Percentiles rank a stretch among this genome's conserved stretches.
Conservation (phyloP, 2,888 invertebrate species). For the Drosophila paracracens region DNA sequence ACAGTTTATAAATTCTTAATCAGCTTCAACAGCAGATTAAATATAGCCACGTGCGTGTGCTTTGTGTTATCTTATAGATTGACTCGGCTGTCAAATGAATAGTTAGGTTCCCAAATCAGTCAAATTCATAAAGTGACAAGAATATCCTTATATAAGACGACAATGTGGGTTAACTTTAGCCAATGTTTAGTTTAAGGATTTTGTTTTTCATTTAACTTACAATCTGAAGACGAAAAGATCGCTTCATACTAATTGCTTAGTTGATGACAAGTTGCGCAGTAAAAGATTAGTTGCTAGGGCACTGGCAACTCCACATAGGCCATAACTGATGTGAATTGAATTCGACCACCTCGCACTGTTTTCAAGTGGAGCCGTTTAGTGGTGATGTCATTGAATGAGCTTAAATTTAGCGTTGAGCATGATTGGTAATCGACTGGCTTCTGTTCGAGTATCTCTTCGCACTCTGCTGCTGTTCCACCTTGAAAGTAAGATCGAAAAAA, state of each 20-base stretch:
- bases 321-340: conserved; percentile 30
- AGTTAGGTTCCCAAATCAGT: neutral
- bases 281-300: neutral
- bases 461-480: neutral
- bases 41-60: neutral
- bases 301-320: neutral
- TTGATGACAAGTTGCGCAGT: neutral
- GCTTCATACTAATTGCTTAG: neutral
- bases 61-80: neutral
- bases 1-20: neutral
- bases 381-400: conserved; percentile 54
- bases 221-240: neutral
- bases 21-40: neutral
- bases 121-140: neutral
- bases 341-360: conserved; percentile 25
- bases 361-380: conserved; percentile 33
- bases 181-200: neutral
- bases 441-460: neutral
- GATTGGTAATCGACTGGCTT: conserved; percentile 40
- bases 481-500: conserved; percentile 27
- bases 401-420: conserved; percentile 47
- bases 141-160: neutral
- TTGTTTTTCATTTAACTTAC: neutral
- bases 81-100: neutral
- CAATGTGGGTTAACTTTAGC: neutral